Base-by-base conservation (phyloP, 2,113 vertebrate genomes). In the Psephotus haematonotus region DNA sequence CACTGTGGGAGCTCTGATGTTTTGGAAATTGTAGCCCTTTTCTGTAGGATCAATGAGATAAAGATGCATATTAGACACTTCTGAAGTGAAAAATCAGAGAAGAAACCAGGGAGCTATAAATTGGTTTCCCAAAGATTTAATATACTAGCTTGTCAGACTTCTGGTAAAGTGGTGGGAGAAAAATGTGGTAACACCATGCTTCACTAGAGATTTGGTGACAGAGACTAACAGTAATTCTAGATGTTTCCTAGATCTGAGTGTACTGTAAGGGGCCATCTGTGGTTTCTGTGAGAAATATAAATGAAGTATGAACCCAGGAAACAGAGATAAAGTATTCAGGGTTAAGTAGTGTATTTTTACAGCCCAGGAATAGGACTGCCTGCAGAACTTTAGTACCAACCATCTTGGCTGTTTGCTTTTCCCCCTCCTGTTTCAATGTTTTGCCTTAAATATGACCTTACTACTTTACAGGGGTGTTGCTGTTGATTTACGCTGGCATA, bases 261-360 rank as follows among this genome's bases (percentile, higher is more conserved):
- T 86, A 67, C 71, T 90, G 29, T 78, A 90, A 83, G 59, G 68
- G 55, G 80, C 75, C 68, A 91, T 95, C 90, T 91, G 92, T 82
- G 75, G 59, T 92, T 95, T 96, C 70, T 91, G 49, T 72, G 74
- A 85, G 93, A 93, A 95, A 77, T 86, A 93, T 59, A 90, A 94
- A 95, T 90, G 67, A 94, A 81, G 52, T 82, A 87, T 77, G 82
- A 91, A 91, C 74, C 39, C 72, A 86, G 84, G 37, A 91, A 91
- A 82, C 31, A 80, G 78, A 89, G 80, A 88, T 80, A 86, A 86
- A 88, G 57, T 63, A 77, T 86, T 90, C 82, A 80, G 53, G 78
- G 86, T 95, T 89, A 91, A 93, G 77, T 43, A 79, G 89, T 33
- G 43, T 86, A 84, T 79, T 91, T 97, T 93, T 92, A 88, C 68